Conservation (phyloP, 2,113 vertebrate species). For the Sebastes fasciatus region DNA sequence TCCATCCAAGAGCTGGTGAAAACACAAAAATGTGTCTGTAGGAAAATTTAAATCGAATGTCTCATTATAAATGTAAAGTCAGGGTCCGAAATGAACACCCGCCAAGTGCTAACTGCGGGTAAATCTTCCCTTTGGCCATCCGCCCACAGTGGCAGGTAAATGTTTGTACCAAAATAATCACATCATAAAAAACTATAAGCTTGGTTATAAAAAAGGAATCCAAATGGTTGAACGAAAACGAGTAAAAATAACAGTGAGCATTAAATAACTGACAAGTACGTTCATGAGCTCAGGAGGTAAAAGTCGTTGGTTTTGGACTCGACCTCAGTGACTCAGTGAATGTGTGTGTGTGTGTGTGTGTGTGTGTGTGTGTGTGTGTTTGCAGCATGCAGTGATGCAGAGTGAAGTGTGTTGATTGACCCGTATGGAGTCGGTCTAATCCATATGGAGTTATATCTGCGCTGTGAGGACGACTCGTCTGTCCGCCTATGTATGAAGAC, state of each 20-base stretch:
- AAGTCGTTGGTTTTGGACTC: neutral
- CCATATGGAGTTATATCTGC: slow-evolving; percentile 64
- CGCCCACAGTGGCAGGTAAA: no score
- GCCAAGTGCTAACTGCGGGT: no score
- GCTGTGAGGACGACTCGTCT: slow-evolving; percentile 58
- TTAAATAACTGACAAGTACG: neutral
- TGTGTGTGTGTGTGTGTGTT: slow-evolving; percentile 24
- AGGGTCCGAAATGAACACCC: no score
- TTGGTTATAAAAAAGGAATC: no score
- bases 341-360: slow-evolving; percentile 21
- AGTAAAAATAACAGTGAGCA: neutral
- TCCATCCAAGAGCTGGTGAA: no score
- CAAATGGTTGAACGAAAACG: neutral
- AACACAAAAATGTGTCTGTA: neutral
- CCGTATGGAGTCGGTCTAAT: slow-evolving; percentile 52
- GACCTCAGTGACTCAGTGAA: neutral
- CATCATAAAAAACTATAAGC: no score
- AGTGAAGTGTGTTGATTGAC: slow-evolving; percentile 60
- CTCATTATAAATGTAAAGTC: neutral
- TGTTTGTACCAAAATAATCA: no score
- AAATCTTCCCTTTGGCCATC: no score
- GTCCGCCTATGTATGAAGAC: slow-evolving; percentile 66
- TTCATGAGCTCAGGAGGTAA: neutral
- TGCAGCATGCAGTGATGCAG: slow-evolving; percentile 28
- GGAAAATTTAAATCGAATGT: neutral